These are phyloP conservation scores for Cryptotis parvus DNA, from an alignment of 2,113 vertebrate species.

Conservation along the genomic window DNA sequence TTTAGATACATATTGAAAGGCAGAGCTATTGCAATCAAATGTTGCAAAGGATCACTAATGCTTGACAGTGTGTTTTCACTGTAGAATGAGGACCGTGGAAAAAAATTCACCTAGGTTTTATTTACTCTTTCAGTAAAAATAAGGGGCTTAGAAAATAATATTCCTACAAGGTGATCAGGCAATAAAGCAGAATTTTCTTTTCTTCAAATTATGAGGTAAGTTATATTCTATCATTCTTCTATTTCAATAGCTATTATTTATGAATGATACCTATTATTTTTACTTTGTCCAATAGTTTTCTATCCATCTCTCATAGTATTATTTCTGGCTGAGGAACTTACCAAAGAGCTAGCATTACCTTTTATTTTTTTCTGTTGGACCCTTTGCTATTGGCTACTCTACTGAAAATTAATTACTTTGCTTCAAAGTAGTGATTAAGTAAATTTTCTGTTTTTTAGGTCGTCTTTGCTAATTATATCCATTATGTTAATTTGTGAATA, in stretches of 20 bases:
- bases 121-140: constrained; percentile 57
- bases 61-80: background rate
- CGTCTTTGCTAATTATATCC: background rate
- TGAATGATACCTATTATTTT: background rate
- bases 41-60: no score
- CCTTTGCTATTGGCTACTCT: background rate
- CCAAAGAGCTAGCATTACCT: background rate
- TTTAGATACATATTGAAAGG: no score
- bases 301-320: background rate
- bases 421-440: constrained; percentile 36
- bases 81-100: background rate
- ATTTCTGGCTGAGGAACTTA: background rate
- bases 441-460: constrained; percentile 43
- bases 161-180: constrained; percentile 22
- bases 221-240: background rate
- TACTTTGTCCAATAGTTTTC: background rate
- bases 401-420: background rate
- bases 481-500: background rate
- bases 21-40: no score
- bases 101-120: constrained; percentile 18
- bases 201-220: constrained; percentile 26
- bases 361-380: background rate
- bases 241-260: background rate
- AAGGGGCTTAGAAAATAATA: constrained; percentile 62
- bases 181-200: constrained; percentile 38